These are phyloP conservation scores for Hirtodrosophila duncani DNA, from an alignment of 2,888 invertebrate genomes.

Conservation along the genomic window DNA sequence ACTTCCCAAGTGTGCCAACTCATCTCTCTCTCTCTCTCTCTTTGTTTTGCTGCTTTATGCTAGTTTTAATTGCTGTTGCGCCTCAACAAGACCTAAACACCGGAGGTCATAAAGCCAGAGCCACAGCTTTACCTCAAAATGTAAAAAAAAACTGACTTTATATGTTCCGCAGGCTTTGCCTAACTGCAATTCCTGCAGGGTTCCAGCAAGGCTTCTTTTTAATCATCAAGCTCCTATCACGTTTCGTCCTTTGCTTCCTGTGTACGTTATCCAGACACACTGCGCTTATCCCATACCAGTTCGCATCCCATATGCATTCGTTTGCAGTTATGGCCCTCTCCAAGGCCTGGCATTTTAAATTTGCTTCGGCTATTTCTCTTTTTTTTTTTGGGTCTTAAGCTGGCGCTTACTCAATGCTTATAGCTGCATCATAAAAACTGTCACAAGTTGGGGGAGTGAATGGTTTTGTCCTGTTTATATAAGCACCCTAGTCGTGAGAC, in stretches of 20 bases:
- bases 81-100: conserved; percentile 41
- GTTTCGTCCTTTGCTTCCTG: conserved; percentile 64
- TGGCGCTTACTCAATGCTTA: conserved; percentile 35
- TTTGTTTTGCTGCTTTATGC: conserved; percentile 18
- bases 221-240: conserved; percentile 42
- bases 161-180: conserved; percentile 2
- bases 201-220: conserved; percentile 18
- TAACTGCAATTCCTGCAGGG: conserved; percentile 16
- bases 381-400: conserved; percentile 11
- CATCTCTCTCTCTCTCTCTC: conserved; percentile 3
- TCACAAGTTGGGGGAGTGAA: conserved; percentile 59
- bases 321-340: conserved; percentile 37
- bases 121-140: conserved; percentile 23
- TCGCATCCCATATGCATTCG: conserved; percentile 46
- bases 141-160: conserved; percentile 24
- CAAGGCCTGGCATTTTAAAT: conserved; percentile 37
- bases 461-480: background rate
- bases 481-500: conserved; percentile 18
- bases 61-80: conserved; percentile 42
- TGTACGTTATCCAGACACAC: conserved; percentile 47
- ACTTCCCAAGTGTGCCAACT: conserved; percentile 18
- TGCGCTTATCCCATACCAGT: conserved; percentile 33
- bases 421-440: conserved; percentile 39
- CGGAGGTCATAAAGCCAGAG: conserved; percentile 34
- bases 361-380: conserved; percentile 17